Evolutionary conservation across 2,888 invertebrate genomes (phyloP).

Genomic region (Drosophila kanekoi): DNA sequence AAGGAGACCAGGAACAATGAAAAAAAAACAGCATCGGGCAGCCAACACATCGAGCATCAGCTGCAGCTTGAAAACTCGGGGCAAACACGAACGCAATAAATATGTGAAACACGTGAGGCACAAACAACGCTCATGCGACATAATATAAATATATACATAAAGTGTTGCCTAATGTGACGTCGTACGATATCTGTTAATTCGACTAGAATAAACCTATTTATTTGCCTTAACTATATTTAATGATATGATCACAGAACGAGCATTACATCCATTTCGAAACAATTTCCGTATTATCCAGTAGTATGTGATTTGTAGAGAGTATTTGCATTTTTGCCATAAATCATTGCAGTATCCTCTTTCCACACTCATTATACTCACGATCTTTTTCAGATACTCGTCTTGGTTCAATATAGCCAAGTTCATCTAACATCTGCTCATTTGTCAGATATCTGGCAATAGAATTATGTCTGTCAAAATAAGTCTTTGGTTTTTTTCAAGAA

Average conservation of each 20-base stretch:
- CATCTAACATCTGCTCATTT: too few relatives aligned
- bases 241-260: background rate
- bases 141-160: background rate
- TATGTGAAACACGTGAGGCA: constrained; percentile 24
- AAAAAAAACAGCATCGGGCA: constrained; percentile 37
- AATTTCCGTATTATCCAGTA: constrained; percentile 3
- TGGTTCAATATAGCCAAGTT: too few relatives aligned
- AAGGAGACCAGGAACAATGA: constrained; percentile 67
- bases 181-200: constrained; percentile 16
- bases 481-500: background rate
- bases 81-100: constrained; percentile 31
- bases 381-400: too few relatives aligned
- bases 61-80: constrained; percentile 21
- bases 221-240: constrained; percentile 10
- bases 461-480: too few relatives aligned
- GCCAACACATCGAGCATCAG: constrained; percentile 53
- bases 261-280: constrained; percentile 5
- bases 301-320: background rate
- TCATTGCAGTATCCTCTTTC: background rate
- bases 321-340: background rate
- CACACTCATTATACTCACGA: too few relatives aligned
- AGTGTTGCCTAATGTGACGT: constrained; percentile 1
- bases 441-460: too few relatives aligned
- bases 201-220: constrained; percentile 4
- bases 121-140: constrained; percentile 8